Evolutionary conservation across 1,140 invertebrate species (phyloP).

Genomic region (Caenorhabditis elegans): DNA sequence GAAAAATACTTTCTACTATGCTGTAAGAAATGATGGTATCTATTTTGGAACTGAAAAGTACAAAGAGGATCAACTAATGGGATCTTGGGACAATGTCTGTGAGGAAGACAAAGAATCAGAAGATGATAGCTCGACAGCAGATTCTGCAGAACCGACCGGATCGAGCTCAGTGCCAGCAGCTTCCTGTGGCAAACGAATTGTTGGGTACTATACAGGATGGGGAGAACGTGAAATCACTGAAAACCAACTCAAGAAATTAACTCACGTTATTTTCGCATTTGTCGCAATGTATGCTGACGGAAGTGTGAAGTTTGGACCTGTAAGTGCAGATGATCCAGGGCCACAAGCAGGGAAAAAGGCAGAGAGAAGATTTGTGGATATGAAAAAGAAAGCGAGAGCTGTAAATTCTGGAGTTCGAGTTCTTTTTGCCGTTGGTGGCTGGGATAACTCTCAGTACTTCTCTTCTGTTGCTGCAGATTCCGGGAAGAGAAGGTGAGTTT

Average conservation of each 20-base stretch:
- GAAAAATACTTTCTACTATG: conserved; percentile 1
- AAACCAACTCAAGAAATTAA: conserved; percentile 44
- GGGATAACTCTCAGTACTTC: conserved; percentile 62
- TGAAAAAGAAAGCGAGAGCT: neutral
- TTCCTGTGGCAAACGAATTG: conserved; percentile 34
- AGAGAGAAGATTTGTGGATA: conserved; percentile 7
- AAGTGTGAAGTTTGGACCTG: conserved; percentile 33
- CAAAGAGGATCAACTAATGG: neutral
- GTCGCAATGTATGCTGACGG: conserved; percentile 53
- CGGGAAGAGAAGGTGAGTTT: conserved; percentile 17
- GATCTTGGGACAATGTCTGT: neutral
- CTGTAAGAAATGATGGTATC: neutral
- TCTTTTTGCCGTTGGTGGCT: conserved; percentile 59
- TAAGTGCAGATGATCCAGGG: conserved; percentile 20
- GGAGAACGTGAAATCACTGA: conserved; percentile 32
- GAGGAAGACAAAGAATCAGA: neutral
- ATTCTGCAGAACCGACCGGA: neutral
- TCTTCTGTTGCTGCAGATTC: conserved; percentile 38
- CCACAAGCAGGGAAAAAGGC: conserved; percentile 43
- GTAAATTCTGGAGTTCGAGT: conserved; percentile 44
- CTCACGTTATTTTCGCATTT: conserved; percentile 60
- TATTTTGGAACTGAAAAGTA: conserved; percentile 16
- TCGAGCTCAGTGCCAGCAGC: neutral
- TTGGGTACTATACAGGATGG: conserved; percentile 38
- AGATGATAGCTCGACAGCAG: neutral